Evolutionary conservation across 2,797 vertebrate species (phyloP), one percentile per base, ranked within the genome.

Genomic region (Ctenopoma multispine): DNA sequence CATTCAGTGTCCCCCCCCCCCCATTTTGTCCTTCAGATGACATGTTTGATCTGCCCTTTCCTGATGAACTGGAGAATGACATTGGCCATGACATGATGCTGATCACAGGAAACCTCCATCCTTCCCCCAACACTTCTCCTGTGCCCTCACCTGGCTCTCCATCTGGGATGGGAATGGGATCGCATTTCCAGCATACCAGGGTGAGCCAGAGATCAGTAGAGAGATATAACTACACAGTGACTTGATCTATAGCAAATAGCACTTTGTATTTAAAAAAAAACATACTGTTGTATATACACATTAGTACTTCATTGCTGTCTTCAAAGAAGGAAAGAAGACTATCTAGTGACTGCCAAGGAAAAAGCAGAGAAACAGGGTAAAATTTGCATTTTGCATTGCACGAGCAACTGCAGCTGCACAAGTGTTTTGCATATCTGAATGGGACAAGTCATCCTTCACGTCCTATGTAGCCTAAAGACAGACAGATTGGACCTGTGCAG

Each of bases 81-180:
- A 97, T 99, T 53, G 96, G 96, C 79, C 93, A 94, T 7, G 94
- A 95, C 82, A 95, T 95, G 94, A 98, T 99, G 93, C 92, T 99
- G 87, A 97, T 98, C 90, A 98, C 97, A 60, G 96, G 96, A 84
- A 98, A 97, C 92, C 96, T 99, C 63, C 97, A 99, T 84, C 95
- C 97, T 41, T 97, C 97, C 65, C 97, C 97, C 60, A 98, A 96
- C 90, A 96, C 97, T 54, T 99, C 97, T 44, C 98, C 98, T 0
- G 96, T 97, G 67, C 96, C 96, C 56, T 97, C 97, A 24, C 97
- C 97, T 18, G 96, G 96, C 57, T 99, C 97, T 47, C 97, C 97
- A 17, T 96, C 96, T 50, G 97, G 96, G 74, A 96, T 96, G 74
- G 97, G 96, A 34, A 96, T 96, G 56, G 96, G 97, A 66, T 95